phyloP scores from a whole-genome alignment of 2,888 invertebrate genomes.

The Scaeva pyrastri region DNA sequence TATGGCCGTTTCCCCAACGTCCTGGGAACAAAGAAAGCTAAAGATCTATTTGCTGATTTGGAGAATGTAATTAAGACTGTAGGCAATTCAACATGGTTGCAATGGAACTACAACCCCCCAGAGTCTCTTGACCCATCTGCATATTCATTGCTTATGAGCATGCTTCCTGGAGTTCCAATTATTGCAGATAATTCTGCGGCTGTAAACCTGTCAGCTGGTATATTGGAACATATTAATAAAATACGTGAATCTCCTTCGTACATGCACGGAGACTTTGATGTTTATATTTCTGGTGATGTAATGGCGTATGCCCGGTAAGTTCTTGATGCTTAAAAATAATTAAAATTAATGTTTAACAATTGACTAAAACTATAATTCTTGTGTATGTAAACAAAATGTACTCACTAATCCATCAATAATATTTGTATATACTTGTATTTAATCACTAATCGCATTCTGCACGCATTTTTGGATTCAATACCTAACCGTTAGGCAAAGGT shows the following conservation, averaged over 20 bases:
- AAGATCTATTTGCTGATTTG: slow-evolving; percentile 79
- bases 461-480: slow-evolving; percentile 58
- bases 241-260: slow-evolving; percentile 86
- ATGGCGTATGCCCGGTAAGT: slow-evolving; percentile 89
- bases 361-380: not conserved
- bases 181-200: slow-evolving; percentile 81
- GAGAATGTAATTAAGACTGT: slow-evolving; percentile 77
- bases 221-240: slow-evolving; percentile 80
- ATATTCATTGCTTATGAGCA: slow-evolving; percentile 88
- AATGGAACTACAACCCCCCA: slow-evolving; percentile 82
- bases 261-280: slow-evolving; percentile 86
- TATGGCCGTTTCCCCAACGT: slow-evolving; percentile 81
- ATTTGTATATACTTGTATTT: slow-evolving; percentile 5
- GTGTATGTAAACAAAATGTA: not conserved
- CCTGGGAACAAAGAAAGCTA: slow-evolving; percentile 78
- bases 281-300: slow-evolving; percentile 84
- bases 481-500: slow-evolving; percentile 78
- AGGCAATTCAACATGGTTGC: slow-evolving; percentile 81
- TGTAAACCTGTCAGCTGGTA: slow-evolving; percentile 76
- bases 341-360: not conserved
- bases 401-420: slow-evolving; percentile 23
- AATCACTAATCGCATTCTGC: slow-evolving; percentile 45
- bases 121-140: slow-evolving; percentile 81
- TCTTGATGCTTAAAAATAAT: not conserved
- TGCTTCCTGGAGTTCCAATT: slow-evolving; percentile 92